Base-by-base conservation (phyloP, 2,888 invertebrate genomes). In the Dyspetes luteomarginatus region DNA sequence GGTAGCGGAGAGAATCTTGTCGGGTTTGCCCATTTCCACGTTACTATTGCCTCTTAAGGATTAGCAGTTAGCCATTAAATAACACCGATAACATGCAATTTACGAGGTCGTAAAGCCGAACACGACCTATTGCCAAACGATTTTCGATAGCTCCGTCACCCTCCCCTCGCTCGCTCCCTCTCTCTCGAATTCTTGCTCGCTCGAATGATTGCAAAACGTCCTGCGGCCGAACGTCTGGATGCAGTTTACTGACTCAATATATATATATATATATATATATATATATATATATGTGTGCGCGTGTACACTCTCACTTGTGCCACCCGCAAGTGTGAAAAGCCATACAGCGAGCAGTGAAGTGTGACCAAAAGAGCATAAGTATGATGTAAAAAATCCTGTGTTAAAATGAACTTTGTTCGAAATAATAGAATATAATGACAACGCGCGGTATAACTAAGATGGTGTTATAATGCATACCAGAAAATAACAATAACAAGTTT, bases 1-100 rank as follows among this genome's bases (percentile, higher is more conserved):
- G 62, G 22, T 71, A 60, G 12, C 26, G 55, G 52, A 45, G 64
- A 43, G 58, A 78, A 69, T 78, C 78, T 65, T 45, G 36, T 43
- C 24, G 56, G 55, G 56, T 52, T 55, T 22, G 48, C 28, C 48
- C 62, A 43, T 67, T 28, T 9, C 36, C 43, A 17, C 52, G 41
- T 28, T 28, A 55, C 67, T 65, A 75, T 75, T 71, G 58, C 78
- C 84, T 74, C 79, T 83, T 68, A 68, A 71, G 72, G 79, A 83
- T 83, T 83, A 83, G 81, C 69, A 75, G 79, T 74, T 80, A 69
- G 69, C 84, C 79, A 80, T 84, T 82, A 84, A 84, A 84, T 84
- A 78, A 79, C 79, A 64, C 77, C 84, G 83, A 83, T 84, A 83
- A 82, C 79, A 72, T 62, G 73, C 79, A 75, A 83, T 84, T 83